phyloP scores from a whole-genome alignment of 2,888 invertebrate species.

The Leptinotarsa haldemani region DNA sequence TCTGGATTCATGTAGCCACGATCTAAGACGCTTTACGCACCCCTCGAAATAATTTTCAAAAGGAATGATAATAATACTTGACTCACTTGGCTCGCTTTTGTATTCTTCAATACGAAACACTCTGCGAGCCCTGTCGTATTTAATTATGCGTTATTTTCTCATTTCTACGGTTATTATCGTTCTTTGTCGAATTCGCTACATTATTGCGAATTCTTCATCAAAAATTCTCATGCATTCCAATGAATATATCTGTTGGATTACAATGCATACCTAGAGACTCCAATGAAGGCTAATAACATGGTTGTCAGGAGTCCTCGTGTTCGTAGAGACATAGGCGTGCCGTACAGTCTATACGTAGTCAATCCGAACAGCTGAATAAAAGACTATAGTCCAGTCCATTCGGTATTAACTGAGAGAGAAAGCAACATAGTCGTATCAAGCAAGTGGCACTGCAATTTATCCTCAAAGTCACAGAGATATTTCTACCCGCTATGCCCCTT shows the following conservation, averaged over 20 bases:
- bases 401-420: too few relatives aligned
- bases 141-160: neutral
- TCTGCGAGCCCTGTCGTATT: neutral
- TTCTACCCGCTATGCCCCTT: too few relatives aligned
- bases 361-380: too few relatives aligned
- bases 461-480: too few relatives aligned
- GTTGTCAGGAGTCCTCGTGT: neutral
- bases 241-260: constrained; percentile 12
- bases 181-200: neutral
- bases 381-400: too few relatives aligned
- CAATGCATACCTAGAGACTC: constrained; percentile 12
- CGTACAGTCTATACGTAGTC: too few relatives aligned
- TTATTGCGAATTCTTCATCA: constrained; percentile 1
- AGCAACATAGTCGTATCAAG: too few relatives aligned
- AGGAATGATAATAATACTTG: too few relatives aligned
- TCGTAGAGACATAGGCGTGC: constrained; percentile 2
- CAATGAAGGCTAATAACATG: constrained; percentile 17
- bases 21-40: too few relatives aligned
- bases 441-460: too few relatives aligned
- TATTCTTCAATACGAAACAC: neutral
- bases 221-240: constrained; percentile 13
- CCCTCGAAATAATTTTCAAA: too few relatives aligned
- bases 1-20: too few relatives aligned
- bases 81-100: neutral
- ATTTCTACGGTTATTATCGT: neutral